Conservation (phyloP, 1,140 invertebrate species). For the Asbolus verrucosus region DNA sequence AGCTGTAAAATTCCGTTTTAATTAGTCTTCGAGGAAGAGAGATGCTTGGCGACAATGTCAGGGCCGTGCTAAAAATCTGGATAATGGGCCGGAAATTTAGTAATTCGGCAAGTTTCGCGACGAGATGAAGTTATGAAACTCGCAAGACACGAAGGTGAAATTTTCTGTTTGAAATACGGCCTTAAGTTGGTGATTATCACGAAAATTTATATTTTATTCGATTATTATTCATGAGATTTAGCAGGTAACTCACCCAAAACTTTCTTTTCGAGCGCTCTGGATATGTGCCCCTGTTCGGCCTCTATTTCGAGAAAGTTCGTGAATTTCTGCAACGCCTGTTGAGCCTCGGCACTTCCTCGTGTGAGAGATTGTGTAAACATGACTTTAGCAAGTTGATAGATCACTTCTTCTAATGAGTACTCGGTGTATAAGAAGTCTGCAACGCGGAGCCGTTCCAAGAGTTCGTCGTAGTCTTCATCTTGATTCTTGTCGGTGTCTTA, state of each 20-base stretch:
- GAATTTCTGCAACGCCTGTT: constrained; percentile 76
- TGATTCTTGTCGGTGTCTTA: constrained; percentile 26
- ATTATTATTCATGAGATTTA: not conserved
- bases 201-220: no score
- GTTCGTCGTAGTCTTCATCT: constrained; percentile 71
- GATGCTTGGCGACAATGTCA: no score
- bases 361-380: constrained; percentile 79
- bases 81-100: no score
- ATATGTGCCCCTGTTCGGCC: constrained; percentile 76
- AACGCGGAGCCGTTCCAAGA: constrained; percentile 72
- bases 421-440: constrained; percentile 78
- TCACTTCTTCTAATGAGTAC: constrained; percentile 79
- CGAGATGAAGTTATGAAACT: no score
- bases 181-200: no score
- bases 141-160: no score
- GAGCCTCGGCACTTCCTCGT: constrained; percentile 74
- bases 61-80: no score
- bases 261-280: constrained; percentile 77
- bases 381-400: constrained; percentile 81
- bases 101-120: no score
- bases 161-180: no score
- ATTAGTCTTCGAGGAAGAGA: no score
- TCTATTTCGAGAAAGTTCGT: constrained; percentile 78
- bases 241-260: constrained; percentile 71
- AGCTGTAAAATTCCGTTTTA: no score